Conservation (phyloP, 2,113 vertebrate species). For the pig (Sus scrofa) region T2T-Sscrofa CM000821.6:9596001-9596500, state of each 20-base stretch:
- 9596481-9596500: conserved; percentile 86
- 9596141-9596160: no score
- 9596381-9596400: conserved; percentile 14
- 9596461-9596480: conserved; percentile 77
- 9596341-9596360: neutral
- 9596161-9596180: neutral
- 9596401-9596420: conserved; percentile 67
- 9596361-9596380: neutral
- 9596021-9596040: fast-evolving
- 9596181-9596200: neutral
- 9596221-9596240: neutral
- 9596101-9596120: neutral
- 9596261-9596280: neutral
- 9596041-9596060: fast-evolving
- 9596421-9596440: neutral
- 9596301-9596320: neutral
- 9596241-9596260: neutral
- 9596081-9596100: neutral
- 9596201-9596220: conserved; percentile 9
- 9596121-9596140: neutral
- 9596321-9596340: neutral
- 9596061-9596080: neutral
- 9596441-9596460: conserved; percentile 71
- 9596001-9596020: neutral
- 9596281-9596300: neutral